Percentiles rank a stretch among this genome's conserved stretches.
Conservation (phyloP, 2,888 invertebrate genomes). For the Neocrepidodera transversa region DNA sequence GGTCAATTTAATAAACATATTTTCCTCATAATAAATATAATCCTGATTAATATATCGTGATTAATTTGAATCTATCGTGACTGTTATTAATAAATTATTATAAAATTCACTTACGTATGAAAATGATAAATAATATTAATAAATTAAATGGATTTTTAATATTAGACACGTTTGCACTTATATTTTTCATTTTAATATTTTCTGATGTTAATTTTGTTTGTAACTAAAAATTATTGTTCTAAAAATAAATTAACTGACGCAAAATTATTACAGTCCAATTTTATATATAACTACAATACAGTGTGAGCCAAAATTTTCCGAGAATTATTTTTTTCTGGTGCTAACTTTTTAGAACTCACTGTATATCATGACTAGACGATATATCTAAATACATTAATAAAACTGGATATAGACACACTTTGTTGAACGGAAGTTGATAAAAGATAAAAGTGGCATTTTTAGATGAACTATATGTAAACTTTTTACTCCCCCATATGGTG, state of each 20-base stretch:
- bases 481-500: slow-evolving; percentile 23
- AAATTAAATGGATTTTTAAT: too few species aligned
- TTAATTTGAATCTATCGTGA: slow-evolving; percentile 2
- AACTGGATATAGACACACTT: slow-evolving; percentile 1
- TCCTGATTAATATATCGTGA: slow-evolving; percentile 7
- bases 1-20: slow-evolving; percentile 1
- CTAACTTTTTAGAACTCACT: too few species aligned
- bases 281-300: too few species aligned
- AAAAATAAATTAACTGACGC: too few species aligned
- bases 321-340: too few species aligned
- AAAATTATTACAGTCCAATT: too few species aligned
- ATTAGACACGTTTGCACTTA: too few species aligned
- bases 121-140: not conserved
- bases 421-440: slow-evolving; percentile 35
- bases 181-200: too few species aligned
- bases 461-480: slow-evolving; percentile 28
- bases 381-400: not conserved
- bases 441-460: slow-evolving; percentile 31
- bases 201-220: too few species aligned
- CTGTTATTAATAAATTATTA: not conserved
- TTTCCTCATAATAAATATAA: not conserved
- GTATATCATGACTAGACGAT: too few species aligned
- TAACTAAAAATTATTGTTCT: too few species aligned
- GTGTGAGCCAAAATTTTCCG: too few species aligned
- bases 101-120: not conserved